Percentiles rank a stretch among this genome's conserved stretches.
Evolutionary conservation across 2,797 vertebrate genomes (phyloP).

Genomic region (Psittacula echo): DNA sequence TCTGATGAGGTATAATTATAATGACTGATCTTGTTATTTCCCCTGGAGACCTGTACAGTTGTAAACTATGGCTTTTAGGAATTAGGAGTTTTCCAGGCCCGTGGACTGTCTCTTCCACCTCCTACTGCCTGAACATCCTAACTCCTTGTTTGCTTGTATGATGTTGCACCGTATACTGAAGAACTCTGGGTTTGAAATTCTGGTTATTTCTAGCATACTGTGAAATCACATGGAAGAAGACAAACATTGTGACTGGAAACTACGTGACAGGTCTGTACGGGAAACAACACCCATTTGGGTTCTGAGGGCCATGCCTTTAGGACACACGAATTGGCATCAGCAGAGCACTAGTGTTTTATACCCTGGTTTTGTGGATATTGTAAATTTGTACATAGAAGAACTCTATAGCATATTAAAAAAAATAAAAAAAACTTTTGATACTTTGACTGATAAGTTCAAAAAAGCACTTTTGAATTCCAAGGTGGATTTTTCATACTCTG

Average conservation of each 20-base stretch:
- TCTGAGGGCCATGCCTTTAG: not conserved
- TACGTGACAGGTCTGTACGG: not conserved
- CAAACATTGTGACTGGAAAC: not conserved
- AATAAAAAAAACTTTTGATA: not conserved
- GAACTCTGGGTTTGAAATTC: not conserved
- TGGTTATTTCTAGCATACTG: not conserved
- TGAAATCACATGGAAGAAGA: not conserved
- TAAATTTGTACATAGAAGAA: not conserved
- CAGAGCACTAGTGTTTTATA: not conserved
- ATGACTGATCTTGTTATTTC: not conserved
- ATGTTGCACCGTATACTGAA: not conserved
- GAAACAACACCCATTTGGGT: not conserved
- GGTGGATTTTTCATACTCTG: slow-evolving; percentile 23
- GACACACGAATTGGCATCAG: rapidly evolving
- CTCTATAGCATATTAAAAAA: not conserved
- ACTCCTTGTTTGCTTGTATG: not conserved
- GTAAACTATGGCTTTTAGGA: not conserved
- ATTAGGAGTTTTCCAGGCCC: not conserved
- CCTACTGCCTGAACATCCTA: not conserved
- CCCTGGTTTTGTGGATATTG: not conserved
- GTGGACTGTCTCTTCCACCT: not conserved
- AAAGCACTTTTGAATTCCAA: not conserved
- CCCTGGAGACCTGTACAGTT: not conserved
- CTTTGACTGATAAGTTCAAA: not conserved
- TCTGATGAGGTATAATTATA: not conserved